A percentile compares a stretch with the other conserved stretches of the same genome.
Evolutionary conservation across 2,888 invertebrate genomes (phyloP).

Genomic region (Rhamphomyia laevipes): DNA sequence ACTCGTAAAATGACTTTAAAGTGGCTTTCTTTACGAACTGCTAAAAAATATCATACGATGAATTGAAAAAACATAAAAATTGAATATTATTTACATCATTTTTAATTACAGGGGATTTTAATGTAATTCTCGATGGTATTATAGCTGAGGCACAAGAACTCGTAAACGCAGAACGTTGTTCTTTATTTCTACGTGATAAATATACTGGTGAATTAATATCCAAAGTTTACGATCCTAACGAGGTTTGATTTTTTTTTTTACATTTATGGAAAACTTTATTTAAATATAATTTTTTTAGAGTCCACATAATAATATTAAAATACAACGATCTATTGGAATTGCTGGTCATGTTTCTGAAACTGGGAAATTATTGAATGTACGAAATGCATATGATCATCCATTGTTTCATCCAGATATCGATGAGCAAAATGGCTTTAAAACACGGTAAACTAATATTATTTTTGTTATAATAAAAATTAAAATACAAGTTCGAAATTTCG

Average conservation of each 20-base stretch:
- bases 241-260: too few species aligned
- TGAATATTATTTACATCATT: too few species aligned
- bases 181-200: constrained; percentile 63
- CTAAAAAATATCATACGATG: too few species aligned
- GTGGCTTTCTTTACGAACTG: too few species aligned
- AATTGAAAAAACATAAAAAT: too few species aligned
- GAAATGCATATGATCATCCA: constrained; percentile 60
- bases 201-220: constrained; percentile 58
- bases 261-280: too few species aligned
- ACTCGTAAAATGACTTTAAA: too few species aligned
- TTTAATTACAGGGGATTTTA: constrained; percentile 54
- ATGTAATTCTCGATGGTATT: constrained; percentile 55
- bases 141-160: constrained; percentile 63
- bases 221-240: too few species aligned
- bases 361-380: constrained; percentile 61
- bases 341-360: constrained; percentile 66
- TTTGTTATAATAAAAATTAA: too few species aligned
- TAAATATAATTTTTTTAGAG: neutral
- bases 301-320: constrained; percentile 13
- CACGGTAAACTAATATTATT: constrained; percentile 42
- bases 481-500: too few species aligned
- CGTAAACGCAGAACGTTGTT: constrained; percentile 64
- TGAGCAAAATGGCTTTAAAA: constrained; percentile 58
- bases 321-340: constrained; percentile 45
- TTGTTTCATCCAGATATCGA: constrained; percentile 63